phyloP scores from a whole-genome alignment of 2,888 invertebrate species.

The Dioctria rufipes region DNA sequence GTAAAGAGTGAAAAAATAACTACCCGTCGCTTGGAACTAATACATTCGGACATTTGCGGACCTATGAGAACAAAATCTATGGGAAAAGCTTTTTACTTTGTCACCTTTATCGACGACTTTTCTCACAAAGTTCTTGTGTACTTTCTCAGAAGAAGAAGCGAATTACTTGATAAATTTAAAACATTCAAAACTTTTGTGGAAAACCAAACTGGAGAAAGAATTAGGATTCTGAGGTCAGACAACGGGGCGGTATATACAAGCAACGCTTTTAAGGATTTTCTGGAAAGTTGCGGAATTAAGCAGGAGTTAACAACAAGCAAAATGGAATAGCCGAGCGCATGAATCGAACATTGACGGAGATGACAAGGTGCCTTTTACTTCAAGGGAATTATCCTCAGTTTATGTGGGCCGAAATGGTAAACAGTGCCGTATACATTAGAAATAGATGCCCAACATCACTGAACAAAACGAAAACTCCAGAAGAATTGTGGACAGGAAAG shows the following conservation, averaged over 20 bases:
- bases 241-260: not conserved
- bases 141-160: too few species aligned
- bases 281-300: too few species aligned
- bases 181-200: too few species aligned
- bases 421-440: too few species aligned
- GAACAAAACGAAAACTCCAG: too few species aligned
- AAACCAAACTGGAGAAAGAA: too few species aligned
- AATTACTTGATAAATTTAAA: too few species aligned
- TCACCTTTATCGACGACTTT: slow-evolving; percentile 14
- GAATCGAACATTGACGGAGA: slow-evolving; percentile 31
- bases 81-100: not conserved
- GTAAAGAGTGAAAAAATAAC: not conserved
- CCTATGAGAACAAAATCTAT: not conserved
- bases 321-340: slow-evolving; percentile 1
- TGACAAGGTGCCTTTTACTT: slow-evolving; percentile 41
- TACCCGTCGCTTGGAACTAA: not conserved
- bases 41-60: slow-evolving; percentile 5
- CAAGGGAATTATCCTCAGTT: slow-evolving; percentile 56
- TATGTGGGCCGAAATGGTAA: slow-evolving; percentile 66
- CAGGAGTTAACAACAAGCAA: not conserved
- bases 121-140: not conserved
- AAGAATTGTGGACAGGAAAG: too few species aligned
- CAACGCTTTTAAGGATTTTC: not conserved
- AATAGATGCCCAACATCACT: too few species aligned
- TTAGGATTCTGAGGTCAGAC: not conserved